A percentile compares a stretch with the other conserved stretches of the same genome.
Evolutionary conservation across 2,888 invertebrate genomes (phyloP).

Genomic region (Drosophila pegasa): DNA sequence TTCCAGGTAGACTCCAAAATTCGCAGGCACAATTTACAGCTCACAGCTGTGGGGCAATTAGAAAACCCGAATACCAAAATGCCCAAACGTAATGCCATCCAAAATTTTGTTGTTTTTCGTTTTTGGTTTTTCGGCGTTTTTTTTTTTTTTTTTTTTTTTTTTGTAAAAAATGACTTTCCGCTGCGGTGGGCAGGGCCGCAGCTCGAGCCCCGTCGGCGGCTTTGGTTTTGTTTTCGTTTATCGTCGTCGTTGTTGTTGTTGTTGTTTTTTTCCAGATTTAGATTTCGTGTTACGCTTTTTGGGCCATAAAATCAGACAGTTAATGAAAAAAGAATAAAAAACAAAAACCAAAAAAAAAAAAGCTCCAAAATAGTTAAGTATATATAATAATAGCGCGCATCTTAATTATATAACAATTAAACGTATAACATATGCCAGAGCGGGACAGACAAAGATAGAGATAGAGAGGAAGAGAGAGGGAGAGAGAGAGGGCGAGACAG

Average conservation of each 20-base stretch:
- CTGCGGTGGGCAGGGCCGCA: conserved; percentile 66
- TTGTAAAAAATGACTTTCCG: conserved; percentile 71
- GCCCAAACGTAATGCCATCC: conserved; percentile 26
- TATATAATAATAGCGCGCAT: conserved; percentile 79
- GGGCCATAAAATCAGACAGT: conserved; percentile 74
- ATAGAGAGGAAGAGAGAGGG: background rate
- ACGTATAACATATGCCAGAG: conserved; percentile 20
- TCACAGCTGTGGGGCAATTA: conserved; percentile 52
- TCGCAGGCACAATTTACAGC: conserved; percentile 35
- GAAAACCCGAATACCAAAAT: conserved; percentile 51
- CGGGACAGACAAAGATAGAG: background rate
- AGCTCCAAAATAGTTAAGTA: conserved; percentile 65
- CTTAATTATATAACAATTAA: conserved; percentile 79
- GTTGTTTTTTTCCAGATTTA: conserved; percentile 50
- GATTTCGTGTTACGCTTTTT: conserved; percentile 71
- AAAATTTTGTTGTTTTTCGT: conserved; percentile 29
- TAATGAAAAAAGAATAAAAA: conserved; percentile 51
- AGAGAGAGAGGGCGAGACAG: background rate
- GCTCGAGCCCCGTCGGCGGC: conserved; percentile 41
- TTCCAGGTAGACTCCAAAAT: conserved; percentile 46
- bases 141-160: conserved; percentile 11
- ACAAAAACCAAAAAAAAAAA: conserved; percentile 13
- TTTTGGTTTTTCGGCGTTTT: conserved; percentile 13
- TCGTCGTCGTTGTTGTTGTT: conserved; percentile 14
- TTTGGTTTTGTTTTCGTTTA: conserved; percentile 40